A percentile compares a stretch with the other conserved stretches of the same genome.
Conservation (phyloP, 2,113 vertebrate species). For the Zapus hudsonius region DNA sequence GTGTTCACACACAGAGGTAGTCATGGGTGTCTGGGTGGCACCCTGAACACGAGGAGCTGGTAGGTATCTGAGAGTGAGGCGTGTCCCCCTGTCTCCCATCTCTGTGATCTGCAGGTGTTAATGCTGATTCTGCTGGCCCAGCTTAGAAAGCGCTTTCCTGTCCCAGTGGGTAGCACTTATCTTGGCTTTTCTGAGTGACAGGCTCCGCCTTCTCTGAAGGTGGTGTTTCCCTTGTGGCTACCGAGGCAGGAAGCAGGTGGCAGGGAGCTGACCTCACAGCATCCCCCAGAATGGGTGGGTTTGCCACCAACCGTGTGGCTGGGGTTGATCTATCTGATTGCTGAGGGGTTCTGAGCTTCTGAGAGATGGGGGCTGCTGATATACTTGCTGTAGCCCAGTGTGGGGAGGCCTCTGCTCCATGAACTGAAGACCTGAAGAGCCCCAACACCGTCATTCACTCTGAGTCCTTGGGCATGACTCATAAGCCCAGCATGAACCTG, state of each 20-base stretch:
- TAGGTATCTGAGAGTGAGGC: background rate
- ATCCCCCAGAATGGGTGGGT: background rate
- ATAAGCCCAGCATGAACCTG: background rate
- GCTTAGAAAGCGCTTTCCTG: conserved; percentile 13
- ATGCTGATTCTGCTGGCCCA: background rate
- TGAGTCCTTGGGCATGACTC: background rate
- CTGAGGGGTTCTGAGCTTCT: background rate
- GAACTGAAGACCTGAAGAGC: background rate
- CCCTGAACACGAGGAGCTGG: background rate
- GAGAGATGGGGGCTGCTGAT: background rate
- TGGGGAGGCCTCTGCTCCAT: background rate
- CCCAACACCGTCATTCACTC: background rate
- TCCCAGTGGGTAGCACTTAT: background rate
- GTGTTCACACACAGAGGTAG: background rate
- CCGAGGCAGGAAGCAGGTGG: conserved; percentile 77
- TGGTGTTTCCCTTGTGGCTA: conserved; percentile 57
- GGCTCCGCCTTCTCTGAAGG: background rate
- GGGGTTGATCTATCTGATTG: background rate
- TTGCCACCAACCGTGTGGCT: conserved; percentile 28
- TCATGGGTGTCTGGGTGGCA: background rate
- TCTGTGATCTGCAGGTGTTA: background rate
- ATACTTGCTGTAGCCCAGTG: background rate
- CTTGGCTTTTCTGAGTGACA: conserved; percentile 37
- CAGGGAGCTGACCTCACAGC: conserved; percentile 39
- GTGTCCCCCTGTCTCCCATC: background rate